Conservation (phyloP, 2,888 invertebrate species). For the Erannis defoliaria region DNA sequence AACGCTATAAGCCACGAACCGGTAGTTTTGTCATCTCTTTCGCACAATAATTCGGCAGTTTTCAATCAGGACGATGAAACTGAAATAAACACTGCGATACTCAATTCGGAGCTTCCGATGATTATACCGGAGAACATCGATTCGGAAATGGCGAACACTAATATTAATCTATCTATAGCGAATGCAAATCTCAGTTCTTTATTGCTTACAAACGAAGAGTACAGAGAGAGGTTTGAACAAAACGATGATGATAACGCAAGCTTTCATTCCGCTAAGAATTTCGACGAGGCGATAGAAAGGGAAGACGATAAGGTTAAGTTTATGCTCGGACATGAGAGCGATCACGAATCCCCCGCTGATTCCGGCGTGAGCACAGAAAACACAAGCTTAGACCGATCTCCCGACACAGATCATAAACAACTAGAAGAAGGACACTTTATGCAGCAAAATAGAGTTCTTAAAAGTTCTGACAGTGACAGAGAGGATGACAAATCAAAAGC, state of each 20-base stretch:
- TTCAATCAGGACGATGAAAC: constrained; percentile 76
- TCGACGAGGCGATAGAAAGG: constrained; percentile 57
- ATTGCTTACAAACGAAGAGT: constrained; percentile 82
- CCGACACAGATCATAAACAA: constrained; percentile 84
- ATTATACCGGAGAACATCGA: constrained; percentile 79
- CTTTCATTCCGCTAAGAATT: constrained; percentile 71
- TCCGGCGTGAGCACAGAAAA: constrained; percentile 92
- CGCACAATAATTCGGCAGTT: constrained; percentile 79
- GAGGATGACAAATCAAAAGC: constrained; percentile 34
- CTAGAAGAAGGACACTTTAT: constrained; percentile 59
- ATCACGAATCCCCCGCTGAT: constrained; percentile 83
- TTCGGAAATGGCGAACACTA: constrained; percentile 74
- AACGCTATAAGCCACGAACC: constrained; percentile 87
- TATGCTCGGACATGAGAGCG: constrained; percentile 82
- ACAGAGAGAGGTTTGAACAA: constrained; percentile 68
- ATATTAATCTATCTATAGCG: constrained; percentile 86
- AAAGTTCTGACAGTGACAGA: constrained; percentile 25
- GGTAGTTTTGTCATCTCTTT: constrained; percentile 82
- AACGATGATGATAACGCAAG: constrained; percentile 65
- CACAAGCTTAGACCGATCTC: constrained; percentile 89
- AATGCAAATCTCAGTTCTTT: constrained; percentile 88
- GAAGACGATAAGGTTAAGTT: constrained; percentile 76
- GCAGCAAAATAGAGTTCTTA: constrained; percentile 79
- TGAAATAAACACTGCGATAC: constrained; percentile 59
- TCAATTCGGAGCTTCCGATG: constrained; percentile 69